Conservation (phyloP, 2,888 invertebrate species). For the Monochamus alternatus region DNA sequence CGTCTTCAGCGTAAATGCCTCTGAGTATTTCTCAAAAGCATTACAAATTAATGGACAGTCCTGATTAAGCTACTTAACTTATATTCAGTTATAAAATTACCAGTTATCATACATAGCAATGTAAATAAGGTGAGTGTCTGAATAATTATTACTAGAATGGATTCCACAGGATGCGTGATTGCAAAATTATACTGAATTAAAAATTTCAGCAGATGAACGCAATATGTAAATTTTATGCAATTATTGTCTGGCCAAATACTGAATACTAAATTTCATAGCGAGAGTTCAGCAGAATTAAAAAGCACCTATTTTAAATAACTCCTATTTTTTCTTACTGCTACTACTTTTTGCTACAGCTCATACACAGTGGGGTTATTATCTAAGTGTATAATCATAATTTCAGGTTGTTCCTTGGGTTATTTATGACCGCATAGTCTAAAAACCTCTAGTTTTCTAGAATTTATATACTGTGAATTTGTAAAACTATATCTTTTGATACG, state of each 20-base stretch:
- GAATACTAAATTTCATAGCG: background rate
- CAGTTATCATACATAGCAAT: constrained; percentile 39
- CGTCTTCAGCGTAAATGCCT: constrained; percentile 34
- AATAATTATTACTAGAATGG: constrained; percentile 35
- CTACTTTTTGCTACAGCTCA: too few relatives aligned
- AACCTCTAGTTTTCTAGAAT: too few relatives aligned
- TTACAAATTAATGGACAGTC: constrained; percentile 44
- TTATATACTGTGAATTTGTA: too few relatives aligned
- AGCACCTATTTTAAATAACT: too few relatives aligned
- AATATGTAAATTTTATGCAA: background rate
- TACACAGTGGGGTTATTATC: too few relatives aligned
- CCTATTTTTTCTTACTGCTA: too few relatives aligned
- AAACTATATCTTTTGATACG: too few relatives aligned
- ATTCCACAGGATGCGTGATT: constrained; percentile 40
- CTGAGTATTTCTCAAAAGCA: constrained; percentile 37
- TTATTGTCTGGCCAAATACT: background rate
- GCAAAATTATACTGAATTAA: constrained; percentile 46
- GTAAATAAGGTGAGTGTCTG: constrained; percentile 34
- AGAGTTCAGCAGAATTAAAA: too few relatives aligned
- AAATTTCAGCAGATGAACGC: constrained; percentile 23
- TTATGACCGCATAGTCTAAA: too few relatives aligned
- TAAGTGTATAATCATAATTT: too few relatives aligned
- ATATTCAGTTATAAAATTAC: constrained; percentile 40
- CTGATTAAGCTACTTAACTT: constrained; percentile 39
- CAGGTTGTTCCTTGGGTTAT: too few relatives aligned